phyloP scores from a whole-genome alignment of 2,888 invertebrate species.

The Cosmopolites sordidus region DNA sequence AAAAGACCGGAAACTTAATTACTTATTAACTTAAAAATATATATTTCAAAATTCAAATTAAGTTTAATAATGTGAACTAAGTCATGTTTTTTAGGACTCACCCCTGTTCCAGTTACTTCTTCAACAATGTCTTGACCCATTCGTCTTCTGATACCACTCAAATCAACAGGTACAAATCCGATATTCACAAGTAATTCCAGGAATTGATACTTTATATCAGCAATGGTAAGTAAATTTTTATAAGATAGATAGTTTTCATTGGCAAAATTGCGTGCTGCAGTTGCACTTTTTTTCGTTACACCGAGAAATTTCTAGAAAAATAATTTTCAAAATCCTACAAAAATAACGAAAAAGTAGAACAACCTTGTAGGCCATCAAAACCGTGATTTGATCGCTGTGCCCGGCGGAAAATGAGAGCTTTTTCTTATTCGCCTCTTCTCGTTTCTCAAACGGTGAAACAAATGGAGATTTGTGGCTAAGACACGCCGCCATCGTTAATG shows the following conservation, averaged over 20 bases:
- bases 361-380: conserved; percentile 80
- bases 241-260: conserved; percentile 78
- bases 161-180: conserved; percentile 70
- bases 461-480: conserved; percentile 78
- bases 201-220: conserved; percentile 81
- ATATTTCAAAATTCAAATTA: too few relatives aligned
- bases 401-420: conserved; percentile 71
- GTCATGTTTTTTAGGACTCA: conserved; percentile 24
- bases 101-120: conserved; percentile 36
- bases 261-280: conserved; percentile 74
- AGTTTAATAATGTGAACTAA: too few relatives aligned
- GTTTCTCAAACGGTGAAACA: conserved; percentile 68
- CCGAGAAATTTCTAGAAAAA: conserved; percentile 70
- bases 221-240: conserved; percentile 76
- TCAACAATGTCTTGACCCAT: conserved; percentile 62
- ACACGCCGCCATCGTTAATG: conserved; percentile 84
- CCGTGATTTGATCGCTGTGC: conserved; percentile 86
- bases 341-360: neutral
- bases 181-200: conserved; percentile 71
- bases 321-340: neutral
- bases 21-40: neutral
- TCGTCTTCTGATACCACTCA: conserved; percentile 54
- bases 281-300: conserved; percentile 61
- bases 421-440: conserved; percentile 65
- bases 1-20: too few relatives aligned